Conservation (phyloP, 2,888 invertebrate species). For the Macrosiphum euphorbiae region DNA sequence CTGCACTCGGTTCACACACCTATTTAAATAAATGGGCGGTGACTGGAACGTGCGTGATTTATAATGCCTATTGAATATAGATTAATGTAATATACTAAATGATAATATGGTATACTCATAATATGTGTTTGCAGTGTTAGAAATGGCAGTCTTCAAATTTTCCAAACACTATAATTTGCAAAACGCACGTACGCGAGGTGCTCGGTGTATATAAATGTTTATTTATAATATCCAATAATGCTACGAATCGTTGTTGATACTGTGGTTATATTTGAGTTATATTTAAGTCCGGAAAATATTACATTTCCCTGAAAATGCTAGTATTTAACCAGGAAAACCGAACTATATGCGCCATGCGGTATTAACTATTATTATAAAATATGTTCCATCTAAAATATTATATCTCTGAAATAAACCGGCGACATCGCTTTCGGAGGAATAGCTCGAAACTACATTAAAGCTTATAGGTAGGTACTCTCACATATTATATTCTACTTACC, state of each 20-base stretch:
- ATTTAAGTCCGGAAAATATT: background rate
- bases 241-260: background rate
- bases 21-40: background rate
- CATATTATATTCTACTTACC: background rate
- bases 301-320: background rate
- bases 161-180: constrained; percentile 14
- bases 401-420: background rate
- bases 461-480: background rate
- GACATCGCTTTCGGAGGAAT: background rate
- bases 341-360: background rate
- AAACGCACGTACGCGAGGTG: background rate
- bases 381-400: background rate
- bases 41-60: constrained; percentile 8
- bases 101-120: background rate
- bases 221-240: background rate
- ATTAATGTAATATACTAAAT: background rate
- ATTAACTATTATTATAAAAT: background rate
- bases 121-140: background rate
- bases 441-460: background rate
- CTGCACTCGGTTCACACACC: background rate
- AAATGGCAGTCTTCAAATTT: background rate
- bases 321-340: background rate
- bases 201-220: background rate
- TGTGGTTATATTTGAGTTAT: background rate
- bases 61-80: background rate